Evolutionary conservation across 2,888 invertebrate genomes (phyloP), one percentile per base, ranked within the genome.

Genomic region (Leucophenga maculata): DNA sequence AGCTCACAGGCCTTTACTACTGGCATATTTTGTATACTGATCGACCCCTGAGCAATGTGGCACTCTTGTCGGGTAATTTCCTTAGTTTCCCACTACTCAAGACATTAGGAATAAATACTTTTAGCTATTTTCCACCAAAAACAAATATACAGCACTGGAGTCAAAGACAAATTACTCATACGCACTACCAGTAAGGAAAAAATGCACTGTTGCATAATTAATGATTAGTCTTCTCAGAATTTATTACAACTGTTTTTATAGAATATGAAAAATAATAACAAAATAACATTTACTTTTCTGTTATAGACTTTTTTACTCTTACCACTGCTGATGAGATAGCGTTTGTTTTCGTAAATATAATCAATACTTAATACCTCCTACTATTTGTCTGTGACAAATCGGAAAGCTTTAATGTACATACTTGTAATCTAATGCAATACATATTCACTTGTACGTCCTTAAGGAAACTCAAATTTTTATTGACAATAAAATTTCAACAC

Each of bases 191-290:
- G 14, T 80, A 79, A 80, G 78, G 77, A 80, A 77, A 81, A 82
- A 80, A 82, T 80, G 80, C 82, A 80, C 82, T 79, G 79, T 73
- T 77, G 77, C 76, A 75, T 75, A 85, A 86, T 85, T 86, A 85
- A 85, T 85, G 85, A 86, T 85, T 85, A 86, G 84, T 82, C 85
- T 81, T 86, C 82, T 79, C 80, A 80, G 82, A 85, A 85, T 86
- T 86, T 84, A 86, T 85, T 82, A 79, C 81, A 85, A 85, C 84
- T 84, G 80, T 83, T 85, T 84, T 83, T 80, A 81, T 80, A 83
- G 80, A 82, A 83, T 83, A 83, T 82, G 78, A 78, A 78, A 81
- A 82, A 81, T 82, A 83, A 82, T n/a, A 48, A n/a, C n/a, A n/a
- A 64, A 20, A 62, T 8, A 50, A 26, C 1, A 16, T 60, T 54